These are phyloP conservation scores for Rattus norvegicus DNA, from an alignment of 2,113 vertebrate genomes.

Conservation along the genomic window DNA sequence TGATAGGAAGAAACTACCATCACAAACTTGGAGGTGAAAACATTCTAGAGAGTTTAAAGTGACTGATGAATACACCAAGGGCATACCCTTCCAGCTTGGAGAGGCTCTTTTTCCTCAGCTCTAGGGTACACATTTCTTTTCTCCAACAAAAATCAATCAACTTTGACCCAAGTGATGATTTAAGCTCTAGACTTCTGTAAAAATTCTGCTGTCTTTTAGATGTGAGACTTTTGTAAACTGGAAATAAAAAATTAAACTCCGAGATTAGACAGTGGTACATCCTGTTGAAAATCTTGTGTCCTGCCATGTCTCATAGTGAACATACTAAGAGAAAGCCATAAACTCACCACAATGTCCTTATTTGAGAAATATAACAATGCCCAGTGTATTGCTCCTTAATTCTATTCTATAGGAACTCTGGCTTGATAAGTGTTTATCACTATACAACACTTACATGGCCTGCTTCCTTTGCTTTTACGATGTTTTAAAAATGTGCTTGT, in stretches of 20 bases:
- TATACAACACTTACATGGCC: background rate
- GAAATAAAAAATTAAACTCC: constrained; percentile 49
- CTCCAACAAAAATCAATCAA: constrained; percentile 40
- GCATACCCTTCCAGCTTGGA: background rate
- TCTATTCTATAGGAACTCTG: constrained; percentile 6
- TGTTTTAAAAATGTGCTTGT: background rate
- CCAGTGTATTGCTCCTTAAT: constrained; percentile 36
- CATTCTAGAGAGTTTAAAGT: background rate
- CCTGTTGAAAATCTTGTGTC: background rate
- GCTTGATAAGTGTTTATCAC: constrained; percentile 41
- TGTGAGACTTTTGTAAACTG: constrained; percentile 41
- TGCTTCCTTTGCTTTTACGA: background rate
- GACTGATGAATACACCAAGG: background rate
- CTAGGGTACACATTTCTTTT: background rate
- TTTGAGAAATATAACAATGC: background rate
- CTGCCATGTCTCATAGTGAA: background rate
- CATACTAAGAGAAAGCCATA: constrained; percentile 9
- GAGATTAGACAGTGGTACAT: constrained; percentile 22
- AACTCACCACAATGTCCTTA: constrained; percentile 22
- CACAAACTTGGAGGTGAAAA: background rate
- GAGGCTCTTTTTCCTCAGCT: background rate
- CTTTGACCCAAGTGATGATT: constrained; percentile 32
- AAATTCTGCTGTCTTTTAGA: constrained; percentile 43
- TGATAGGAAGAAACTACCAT: constrained; percentile 23
- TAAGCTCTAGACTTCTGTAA: background rate